phyloP scores from a whole-genome alignment of 2,113 vertebrate genomes.

The Corythornis vintsioides region DNA sequence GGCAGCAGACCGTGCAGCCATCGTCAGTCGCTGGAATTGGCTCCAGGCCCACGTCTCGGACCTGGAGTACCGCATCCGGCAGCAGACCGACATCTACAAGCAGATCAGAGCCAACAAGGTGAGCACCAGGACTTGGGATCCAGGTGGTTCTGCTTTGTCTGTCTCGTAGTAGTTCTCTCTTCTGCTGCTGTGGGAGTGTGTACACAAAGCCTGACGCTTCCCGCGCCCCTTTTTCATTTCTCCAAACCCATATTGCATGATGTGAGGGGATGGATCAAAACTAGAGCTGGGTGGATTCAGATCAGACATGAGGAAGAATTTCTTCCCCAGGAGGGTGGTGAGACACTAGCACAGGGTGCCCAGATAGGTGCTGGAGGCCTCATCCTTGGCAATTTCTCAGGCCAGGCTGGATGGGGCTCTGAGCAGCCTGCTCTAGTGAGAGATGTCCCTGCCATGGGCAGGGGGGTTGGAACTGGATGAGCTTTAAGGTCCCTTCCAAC shows the following conservation, averaged over 20 bases:
- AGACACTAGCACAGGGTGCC: too few relatives aligned
- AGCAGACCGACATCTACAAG: constrained; percentile 96
- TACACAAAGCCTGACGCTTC: background rate
- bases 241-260: background rate
- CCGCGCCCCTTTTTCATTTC: background rate
- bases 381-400: too few relatives aligned
- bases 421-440: too few relatives aligned
- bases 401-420: too few relatives aligned
- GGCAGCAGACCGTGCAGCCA: constrained; percentile 92
- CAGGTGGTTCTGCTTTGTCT: background rate
- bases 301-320: too few relatives aligned
- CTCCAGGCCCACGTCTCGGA: constrained; percentile 98
- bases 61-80: constrained; percentile 97
- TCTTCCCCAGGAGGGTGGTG: too few relatives aligned
- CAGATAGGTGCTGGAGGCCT: too few relatives aligned
- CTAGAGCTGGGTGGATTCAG: too few relatives aligned
- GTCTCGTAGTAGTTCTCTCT: background rate
- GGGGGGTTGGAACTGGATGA: too few relatives aligned
- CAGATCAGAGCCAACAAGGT: constrained; percentile 96
- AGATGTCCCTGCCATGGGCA: too few relatives aligned
- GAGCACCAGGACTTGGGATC: background rate
- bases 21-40: constrained; percentile 99
- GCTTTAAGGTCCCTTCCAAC: too few relatives aligned
- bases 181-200: rapidly evolving
- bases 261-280: background rate